phyloP scores from a whole-genome alignment of 2,113 vertebrate species.

The Lagenorhynchus albirostris region DNA sequence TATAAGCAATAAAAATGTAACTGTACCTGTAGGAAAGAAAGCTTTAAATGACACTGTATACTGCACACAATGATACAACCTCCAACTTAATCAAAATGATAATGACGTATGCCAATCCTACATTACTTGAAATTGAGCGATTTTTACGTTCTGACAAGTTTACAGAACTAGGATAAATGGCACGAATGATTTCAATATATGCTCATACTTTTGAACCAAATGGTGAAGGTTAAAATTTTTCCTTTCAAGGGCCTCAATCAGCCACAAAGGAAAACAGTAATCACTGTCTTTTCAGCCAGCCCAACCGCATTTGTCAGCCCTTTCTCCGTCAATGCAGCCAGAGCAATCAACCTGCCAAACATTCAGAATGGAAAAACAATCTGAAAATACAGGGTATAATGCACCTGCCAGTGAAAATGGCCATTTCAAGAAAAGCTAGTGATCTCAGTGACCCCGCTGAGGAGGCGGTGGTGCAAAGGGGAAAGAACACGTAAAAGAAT shows the following conservation, averaged over 20 bases:
- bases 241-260: constrained; percentile 99
- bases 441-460: constrained; percentile 99
- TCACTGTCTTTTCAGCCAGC: constrained; percentile 99
- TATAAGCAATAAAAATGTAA: constrained; percentile 87
- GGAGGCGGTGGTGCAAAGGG: constrained; percentile 89
- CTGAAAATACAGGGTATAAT: constrained; percentile 99
- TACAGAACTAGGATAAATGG: constrained; percentile 99
- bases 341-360: constrained; percentile 99
- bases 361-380: constrained; percentile 99
- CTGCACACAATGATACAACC: constrained; percentile 89
- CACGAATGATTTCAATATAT: constrained; percentile 97
- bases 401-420: constrained; percentile 99
- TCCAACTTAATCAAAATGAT: constrained; percentile 98
- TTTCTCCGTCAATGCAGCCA: constrained; percentile 98
- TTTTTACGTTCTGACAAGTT: constrained; percentile 98
- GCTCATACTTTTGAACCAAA: constrained; percentile 97
- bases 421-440: constrained; percentile 99
- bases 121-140: constrained; percentile 91
- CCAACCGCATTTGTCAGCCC: constrained; percentile 96
- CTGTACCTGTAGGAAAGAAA: constrained; percentile 86
- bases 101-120: constrained; percentile 97
- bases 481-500: constrained; percentile 98
- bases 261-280: constrained; percentile 99
- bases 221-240: constrained; percentile 99
- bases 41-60: constrained; percentile 86